phyloP scores from a whole-genome alignment of 2,797 vertebrate genomes.

The Smutsia gigantea region DNA sequence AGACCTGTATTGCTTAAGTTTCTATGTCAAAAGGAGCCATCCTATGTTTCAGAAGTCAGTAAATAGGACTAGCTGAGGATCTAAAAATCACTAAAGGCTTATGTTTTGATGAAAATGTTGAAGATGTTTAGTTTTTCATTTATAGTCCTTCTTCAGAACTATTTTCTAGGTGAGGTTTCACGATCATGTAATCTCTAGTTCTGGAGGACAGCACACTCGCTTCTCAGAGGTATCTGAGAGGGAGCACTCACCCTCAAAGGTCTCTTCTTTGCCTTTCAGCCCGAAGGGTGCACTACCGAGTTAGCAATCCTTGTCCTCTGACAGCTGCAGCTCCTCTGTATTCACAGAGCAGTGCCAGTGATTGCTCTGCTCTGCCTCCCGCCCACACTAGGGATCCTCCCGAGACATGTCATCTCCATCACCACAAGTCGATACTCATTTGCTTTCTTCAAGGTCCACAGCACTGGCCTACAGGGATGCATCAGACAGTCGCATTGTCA shows the following conservation, averaged over 20 bases:
- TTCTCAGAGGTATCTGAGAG: not conserved
- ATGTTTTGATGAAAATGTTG: not conserved
- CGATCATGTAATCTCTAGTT: not conserved
- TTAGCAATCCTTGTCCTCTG: slow-evolving; percentile 2
- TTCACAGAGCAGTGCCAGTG: slow-evolving; percentile 65
- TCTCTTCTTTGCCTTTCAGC: slow-evolving; percentile 1
- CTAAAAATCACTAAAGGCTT: not conserved
- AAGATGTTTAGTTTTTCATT: not conserved
- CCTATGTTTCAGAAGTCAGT: not conserved
- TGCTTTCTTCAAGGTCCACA: slow-evolving; percentile 77
- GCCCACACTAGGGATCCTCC: slow-evolving; percentile 63
- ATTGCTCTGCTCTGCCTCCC: slow-evolving; percentile 78
- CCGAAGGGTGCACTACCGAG: not conserved
- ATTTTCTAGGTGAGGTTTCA: slow-evolving; percentile 30
- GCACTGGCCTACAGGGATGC: not conserved
- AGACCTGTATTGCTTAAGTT: not conserved
- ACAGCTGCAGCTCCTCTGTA: slow-evolving; percentile 66
- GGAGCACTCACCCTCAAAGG: not conserved
- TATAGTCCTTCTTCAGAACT: not conserved
- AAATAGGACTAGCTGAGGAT: not conserved
- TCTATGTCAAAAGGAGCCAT: not conserved
- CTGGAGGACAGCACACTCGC: not conserved
- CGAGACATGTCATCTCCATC: slow-evolving; percentile 56
- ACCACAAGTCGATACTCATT: slow-evolving; percentile 75
- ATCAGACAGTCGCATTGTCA: slow-evolving; percentile 43